Conservation (phyloP, 53 echinoderm and acorn worm species). For the Echinarachnius parma region DNA sequence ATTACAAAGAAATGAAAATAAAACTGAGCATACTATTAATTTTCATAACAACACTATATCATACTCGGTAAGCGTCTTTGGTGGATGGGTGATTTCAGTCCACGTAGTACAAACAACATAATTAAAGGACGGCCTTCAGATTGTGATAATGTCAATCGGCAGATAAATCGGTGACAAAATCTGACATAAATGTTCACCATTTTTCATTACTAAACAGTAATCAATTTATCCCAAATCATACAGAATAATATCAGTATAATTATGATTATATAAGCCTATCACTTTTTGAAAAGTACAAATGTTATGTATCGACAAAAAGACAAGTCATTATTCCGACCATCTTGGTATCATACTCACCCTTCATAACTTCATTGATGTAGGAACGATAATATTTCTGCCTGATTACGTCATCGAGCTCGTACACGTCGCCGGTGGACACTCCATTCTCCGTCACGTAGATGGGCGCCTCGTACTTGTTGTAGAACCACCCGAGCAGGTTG, state of each 20-base stretch:
- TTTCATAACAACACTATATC: background rate
- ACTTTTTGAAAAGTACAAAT: no score
- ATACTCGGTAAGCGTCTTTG: no score
- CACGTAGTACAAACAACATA: no score
- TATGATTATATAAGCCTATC: no score
- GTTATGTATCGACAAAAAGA: background rate
- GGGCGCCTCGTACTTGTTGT: slow-evolving; percentile 61
- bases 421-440: slow-evolving; percentile 69
- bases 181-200: no score
- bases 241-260: no score
- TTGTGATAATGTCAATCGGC: no score
- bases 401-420: slow-evolving; percentile 67
- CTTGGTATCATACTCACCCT: slow-evolving; percentile 53
- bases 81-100: background rate
- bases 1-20: background rate
- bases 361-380: slow-evolving; percentile 94
- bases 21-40: background rate
- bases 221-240: no score
- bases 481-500: slow-evolving; percentile 68
- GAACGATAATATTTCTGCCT: slow-evolving; percentile 66
- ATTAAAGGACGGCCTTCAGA: no score
- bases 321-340: background rate
- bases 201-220: background rate
- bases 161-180: background rate
- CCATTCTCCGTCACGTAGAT: slow-evolving; percentile 96